Evolutionary conservation across 2,113 vertebrate species (phyloP), one percentile per base, ranked within the genome.

Genomic region (Heterochromis multidens): DNA sequence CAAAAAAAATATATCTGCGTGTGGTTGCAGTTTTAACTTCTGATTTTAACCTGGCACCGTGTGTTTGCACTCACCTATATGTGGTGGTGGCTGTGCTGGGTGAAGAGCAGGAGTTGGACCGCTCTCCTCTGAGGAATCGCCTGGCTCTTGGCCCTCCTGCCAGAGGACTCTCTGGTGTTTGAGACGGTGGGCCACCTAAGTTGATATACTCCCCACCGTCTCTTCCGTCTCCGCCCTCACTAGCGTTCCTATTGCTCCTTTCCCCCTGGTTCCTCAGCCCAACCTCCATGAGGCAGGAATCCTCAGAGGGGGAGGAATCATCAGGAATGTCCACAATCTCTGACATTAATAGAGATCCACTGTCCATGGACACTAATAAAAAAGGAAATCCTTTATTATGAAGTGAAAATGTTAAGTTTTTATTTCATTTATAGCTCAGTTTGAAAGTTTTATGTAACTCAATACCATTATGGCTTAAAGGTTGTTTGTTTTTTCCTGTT

Each of bases 291-390:
- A 99, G 95, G 89, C 97, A 98, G 0, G 98, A 99, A 93, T 99
- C 98, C 91, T 99, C 98, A 0, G 98, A 99, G 0, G 98, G 98
- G 83, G 98, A 99, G 81, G 97, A 98, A 92, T 99, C 98, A 4
- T 98, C 98, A 0, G 98, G 97, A 88, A 99, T 97, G 94, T 98
- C 98, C 60, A 98, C 96, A 33, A 99, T 98, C 93, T 98, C 98
- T 0, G 98, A 99, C 96, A 99, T 97, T 90, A 97, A 92, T 91
- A 99, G 95, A 70, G 98, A 99, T 5, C 97, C 97, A 19, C 98
- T 98, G 95, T 98, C 98, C 97, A 98, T 97, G 70, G 98, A 99
- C 40, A 97, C 98, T 97, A 91, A 62, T 8, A 70, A 23, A 85
- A 57, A 65, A n/a, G n/a, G 43, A n/a, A 43, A 72, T 61, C 23